Conservation (phyloP, 2,113 vertebrate genomes). For the Gracilinanus agilis region DNA sequence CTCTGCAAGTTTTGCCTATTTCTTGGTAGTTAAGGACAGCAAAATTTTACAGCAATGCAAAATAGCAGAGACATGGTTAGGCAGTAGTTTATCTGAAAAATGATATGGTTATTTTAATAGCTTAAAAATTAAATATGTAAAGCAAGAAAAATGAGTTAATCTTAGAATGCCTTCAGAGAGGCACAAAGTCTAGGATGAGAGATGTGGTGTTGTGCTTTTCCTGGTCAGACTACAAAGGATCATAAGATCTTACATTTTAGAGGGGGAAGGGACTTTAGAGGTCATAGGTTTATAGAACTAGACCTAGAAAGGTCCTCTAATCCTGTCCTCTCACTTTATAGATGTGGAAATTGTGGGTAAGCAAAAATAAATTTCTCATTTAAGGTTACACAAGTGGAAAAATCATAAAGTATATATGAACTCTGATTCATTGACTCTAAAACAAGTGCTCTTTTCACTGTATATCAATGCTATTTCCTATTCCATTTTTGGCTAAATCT, state of each 20-base stretch:
- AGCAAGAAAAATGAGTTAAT: not conserved
- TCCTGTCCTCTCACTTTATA: not conserved
- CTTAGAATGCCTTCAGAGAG: not conserved
- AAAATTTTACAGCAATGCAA: not conserved
- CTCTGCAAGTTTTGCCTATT: not conserved
- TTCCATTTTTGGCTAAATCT: not conserved
- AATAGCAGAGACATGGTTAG: not conserved
- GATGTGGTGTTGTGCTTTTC: not conserved
- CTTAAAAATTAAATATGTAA: not conserved
- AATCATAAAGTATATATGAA: not conserved
- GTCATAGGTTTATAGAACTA: not conserved
- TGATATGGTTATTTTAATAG: not conserved
- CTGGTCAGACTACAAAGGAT: not conserved
- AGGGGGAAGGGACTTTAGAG: not conserved
- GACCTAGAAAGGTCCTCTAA: not conserved
- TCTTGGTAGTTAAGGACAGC: not conserved
- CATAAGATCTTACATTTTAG: not conserved
- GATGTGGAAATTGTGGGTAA: not conserved
- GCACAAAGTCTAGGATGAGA: not conserved
- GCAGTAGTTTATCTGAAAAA: not conserved
- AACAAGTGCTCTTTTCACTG: not conserved
- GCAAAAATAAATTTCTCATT: not conserved
- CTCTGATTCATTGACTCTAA: not conserved
- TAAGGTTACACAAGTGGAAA: not conserved
- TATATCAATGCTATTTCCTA: not conserved